Base-by-base conservation (phyloP, 2,113 vertebrate genomes). In the Laterallus jamaicensis region DNA sequence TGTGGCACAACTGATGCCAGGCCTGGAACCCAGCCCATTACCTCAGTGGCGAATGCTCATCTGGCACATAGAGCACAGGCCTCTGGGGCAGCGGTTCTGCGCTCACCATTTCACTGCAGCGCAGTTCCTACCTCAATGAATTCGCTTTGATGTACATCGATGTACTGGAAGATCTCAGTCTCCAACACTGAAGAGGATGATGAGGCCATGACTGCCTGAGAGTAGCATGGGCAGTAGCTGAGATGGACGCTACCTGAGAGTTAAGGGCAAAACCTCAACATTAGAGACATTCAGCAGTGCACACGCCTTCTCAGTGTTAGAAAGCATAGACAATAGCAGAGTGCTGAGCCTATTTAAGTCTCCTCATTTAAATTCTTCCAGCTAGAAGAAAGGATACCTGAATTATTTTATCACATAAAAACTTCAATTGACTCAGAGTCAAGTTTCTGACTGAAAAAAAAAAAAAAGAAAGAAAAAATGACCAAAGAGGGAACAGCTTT, bases 61-160 rank as follows among this genome's bases (percentile, higher is more conserved):
- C 16, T 47, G 35, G 10, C 50, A 39, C 0, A 0, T 2, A 32
- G n/a, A 73, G 40, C 18, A 55, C 14, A 35, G n/a, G 50, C 28
- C 55, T 32, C 52, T 0, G 2, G 3, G 31, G 9, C 50, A n/a
- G 9, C 21, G 26, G 18, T 60, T 70, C 74, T 44, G 29, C 3
- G 2, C 10, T 62, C 5, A 6, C 22, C 13, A 6, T 69, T 78
- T 81, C 37, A 52, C 49, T 54, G n/a, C n/a, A 12, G 2, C 25
- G 3, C 2, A 16, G 15, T 20, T 73, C 96, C 35, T 93, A 98
- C 98, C 98, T 98, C 7, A 8, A 98, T 95, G 20, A 98, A 98
- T 21, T 96, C 94, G 17, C 86, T 90, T 93, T 98, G 96, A 47
- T 98, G 98, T 19, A 29, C 82, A 19, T 98, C 97, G 26, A 98